Evolutionary conservation across 2,797 vertebrate species (phyloP).

Genomic region (Spizella passerina): DNA sequence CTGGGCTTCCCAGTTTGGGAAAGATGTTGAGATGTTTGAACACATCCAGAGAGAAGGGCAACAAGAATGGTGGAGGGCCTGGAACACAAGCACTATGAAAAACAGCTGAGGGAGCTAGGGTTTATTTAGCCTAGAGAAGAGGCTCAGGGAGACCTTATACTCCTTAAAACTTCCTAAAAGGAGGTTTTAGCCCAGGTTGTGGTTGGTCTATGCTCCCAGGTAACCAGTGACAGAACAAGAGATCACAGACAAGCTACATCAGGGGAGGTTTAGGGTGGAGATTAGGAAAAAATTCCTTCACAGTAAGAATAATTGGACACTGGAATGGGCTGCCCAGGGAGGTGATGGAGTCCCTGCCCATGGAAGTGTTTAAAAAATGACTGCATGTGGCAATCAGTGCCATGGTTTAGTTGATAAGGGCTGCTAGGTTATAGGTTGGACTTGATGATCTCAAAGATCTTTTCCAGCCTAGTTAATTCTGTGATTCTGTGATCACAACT

Average conservation of each 20-base stretch:
- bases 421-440: background rate
- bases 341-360: rapidly evolving
- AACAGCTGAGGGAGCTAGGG: background rate
- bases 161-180: background rate
- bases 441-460: background rate
- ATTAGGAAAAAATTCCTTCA: background rate
- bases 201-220: background rate
- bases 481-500: background rate
- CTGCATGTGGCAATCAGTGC: background rate
- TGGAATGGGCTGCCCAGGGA: background rate
- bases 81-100: background rate
- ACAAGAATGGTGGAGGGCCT: background rate
- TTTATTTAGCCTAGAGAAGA: too few species aligned
- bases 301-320: background rate
- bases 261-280: background rate
- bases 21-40: rapidly evolving
- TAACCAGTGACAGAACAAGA: background rate
- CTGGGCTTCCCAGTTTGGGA: background rate
- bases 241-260: background rate
- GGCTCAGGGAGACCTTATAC: background rate
- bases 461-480: background rate
- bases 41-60: background rate
- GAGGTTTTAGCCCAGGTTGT: rapidly evolving
- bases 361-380: background rate
- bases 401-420: background rate